These are phyloP conservation scores for Pediacus dermestoides DNA, from an alignment of 2,888 invertebrate species.

Conservation along the genomic window DNA sequence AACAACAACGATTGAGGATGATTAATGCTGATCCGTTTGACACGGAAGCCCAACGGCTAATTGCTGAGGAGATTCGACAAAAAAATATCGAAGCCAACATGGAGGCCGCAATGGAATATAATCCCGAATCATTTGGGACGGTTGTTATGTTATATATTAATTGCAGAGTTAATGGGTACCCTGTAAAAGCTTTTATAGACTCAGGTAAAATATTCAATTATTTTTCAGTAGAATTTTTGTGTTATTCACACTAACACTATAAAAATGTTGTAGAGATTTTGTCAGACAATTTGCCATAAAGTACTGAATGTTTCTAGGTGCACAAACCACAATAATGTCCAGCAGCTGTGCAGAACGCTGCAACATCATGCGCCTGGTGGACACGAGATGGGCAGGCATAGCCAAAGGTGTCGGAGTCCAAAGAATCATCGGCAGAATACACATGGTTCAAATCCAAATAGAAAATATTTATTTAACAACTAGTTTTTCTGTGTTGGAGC, in stretches of 20 bases:
- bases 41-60: conserved; percentile 88
- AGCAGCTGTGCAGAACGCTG: conserved; percentile 92
- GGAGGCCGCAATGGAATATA: conserved; percentile 98
- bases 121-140: conserved; percentile 97
- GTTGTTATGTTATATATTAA: conserved; percentile 98
- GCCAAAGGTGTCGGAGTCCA: conserved; percentile 98
- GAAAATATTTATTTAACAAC: conserved; percentile 90
- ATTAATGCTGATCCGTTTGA: conserved; percentile 94
- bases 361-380: conserved; percentile 85
- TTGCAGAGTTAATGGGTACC: conserved; percentile 93
- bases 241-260: not conserved
- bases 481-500: conserved; percentile 93
- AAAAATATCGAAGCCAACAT: conserved; percentile 97
- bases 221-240: not conserved
- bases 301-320: conserved; percentile 49
- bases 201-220: conserved; percentile 56
- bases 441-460: conserved; percentile 96
- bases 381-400: conserved; percentile 91
- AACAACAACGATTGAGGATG: conserved; percentile 80
- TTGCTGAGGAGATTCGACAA: conserved; percentile 92
- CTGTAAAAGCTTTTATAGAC: conserved; percentile 97
- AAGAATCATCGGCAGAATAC: conserved; percentile 92
- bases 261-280: too few relatives aligned
- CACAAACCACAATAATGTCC: conserved; percentile 98
- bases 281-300: not conserved